Conservation (phyloP, 2,113 vertebrate species). For the Typhlomys cinereus region DNA sequence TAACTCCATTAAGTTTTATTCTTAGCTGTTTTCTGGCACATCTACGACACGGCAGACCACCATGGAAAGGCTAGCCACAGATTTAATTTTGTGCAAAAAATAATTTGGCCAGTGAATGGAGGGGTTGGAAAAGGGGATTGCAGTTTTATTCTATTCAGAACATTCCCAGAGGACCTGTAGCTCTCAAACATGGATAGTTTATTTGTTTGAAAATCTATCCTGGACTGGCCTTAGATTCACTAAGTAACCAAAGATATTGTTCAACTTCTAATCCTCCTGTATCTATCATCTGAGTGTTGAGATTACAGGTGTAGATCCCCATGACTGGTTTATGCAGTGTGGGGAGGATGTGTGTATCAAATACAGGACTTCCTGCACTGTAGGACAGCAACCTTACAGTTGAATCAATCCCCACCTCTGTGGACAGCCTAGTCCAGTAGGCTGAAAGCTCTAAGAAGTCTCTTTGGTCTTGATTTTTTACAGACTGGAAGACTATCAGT, state of each 20-base stretch:
- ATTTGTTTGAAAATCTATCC: neutral
- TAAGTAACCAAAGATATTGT: no score
- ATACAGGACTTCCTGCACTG: neutral
- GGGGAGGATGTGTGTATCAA: no score
- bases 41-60: constrained; percentile 64
- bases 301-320: neutral
- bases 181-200: neutral
- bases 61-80: constrained; percentile 43
- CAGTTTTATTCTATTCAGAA: neutral
- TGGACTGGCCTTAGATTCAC: neutral
- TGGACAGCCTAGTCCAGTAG: neutral
- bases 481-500: neutral
- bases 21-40: constrained; percentile 61
- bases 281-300: neutral
- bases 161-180: neutral
- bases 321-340: neutral
- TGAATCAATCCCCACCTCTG: neutral
- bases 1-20: constrained; percentile 63
- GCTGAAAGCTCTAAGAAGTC: neutral
- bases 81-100: constrained; percentile 57
- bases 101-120: constrained; percentile 34
- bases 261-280: neutral
- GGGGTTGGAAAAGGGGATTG: constrained; percentile 17
- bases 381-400: neutral
- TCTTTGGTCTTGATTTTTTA: neutral